phyloP scores from a whole-genome alignment of 2,888 invertebrate genomes.

The Mycalesis mineus region DNA sequence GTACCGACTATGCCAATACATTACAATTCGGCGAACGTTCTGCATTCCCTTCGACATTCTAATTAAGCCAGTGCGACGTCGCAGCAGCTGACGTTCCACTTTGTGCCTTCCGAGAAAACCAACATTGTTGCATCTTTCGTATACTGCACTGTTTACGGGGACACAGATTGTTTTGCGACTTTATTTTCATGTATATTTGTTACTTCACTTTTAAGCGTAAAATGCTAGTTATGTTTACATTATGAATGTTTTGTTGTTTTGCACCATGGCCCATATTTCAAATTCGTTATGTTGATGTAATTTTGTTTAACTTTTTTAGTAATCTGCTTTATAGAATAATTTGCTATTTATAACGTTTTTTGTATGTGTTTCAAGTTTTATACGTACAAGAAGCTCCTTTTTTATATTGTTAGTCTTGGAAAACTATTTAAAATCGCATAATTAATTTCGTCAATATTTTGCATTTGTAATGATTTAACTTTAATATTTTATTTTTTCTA shows the following conservation, averaged over 20 bases:
- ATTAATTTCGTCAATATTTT: no score
- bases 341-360: no score
- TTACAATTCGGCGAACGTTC: constrained; percentile 20
- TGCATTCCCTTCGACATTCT: constrained; percentile 24
- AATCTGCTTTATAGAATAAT: no score
- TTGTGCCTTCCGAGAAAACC: constrained; percentile 20
- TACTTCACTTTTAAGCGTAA: neutral
- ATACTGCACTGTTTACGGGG: constrained; percentile 30
- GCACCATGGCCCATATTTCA: no score
- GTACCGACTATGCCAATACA: constrained; percentile 8
- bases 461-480: no score
- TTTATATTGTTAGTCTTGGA: no score
- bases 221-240: neutral
- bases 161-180: constrained; percentile 3
- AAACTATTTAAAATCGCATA: no score
- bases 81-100: constrained; percentile 21
- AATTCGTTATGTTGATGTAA: no score
- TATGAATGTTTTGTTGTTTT: neutral
- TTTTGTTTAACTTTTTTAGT: no score
- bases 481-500: no score
- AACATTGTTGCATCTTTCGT: constrained; percentile 37
- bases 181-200: neutral
- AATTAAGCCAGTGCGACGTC: constrained; percentile 17
- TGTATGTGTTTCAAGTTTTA: no score
- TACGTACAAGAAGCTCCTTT: no score